Base-by-base conservation (phyloP, 2,113 vertebrate genomes). In the Scytalopus superciliaris region DNA sequence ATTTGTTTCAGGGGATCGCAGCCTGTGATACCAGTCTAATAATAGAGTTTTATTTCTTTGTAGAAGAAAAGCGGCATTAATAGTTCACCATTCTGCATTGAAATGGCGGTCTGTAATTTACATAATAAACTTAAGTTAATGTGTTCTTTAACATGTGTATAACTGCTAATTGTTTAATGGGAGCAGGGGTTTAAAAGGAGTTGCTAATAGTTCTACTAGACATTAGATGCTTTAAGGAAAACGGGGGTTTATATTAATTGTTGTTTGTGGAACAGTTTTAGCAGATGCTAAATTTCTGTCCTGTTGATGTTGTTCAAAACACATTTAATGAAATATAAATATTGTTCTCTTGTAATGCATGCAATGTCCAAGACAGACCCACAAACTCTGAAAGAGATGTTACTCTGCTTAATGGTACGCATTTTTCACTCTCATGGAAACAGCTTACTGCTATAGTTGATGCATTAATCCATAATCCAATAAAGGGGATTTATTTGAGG, bases 381-480 rank as follows among this genome's bases (percentile, higher is more conserved):
- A 81, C 19, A 59, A 67, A 60, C 42, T 84, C 31, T 10, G 63
- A 70, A 55, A 23, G n/a, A 75, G 53, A 85, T 92, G 59, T 77
- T 81, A 27, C 35, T 70, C 39, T 63, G 42, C 76, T 86, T 93
- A 67, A 68, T 86, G 33, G 30, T 92, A 60, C 35, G 28, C 89
- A 49, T 92, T 93, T 86, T 87, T 95, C 68, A 67, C 56, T 78
- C 72, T 93, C 60, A 52, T 44, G 80, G 83, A 84, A 97, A 91
- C 60, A 68, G 84, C 60, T 94, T 93, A 87, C 86, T 90, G 93
- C 89, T 95, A 75, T 92, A 94, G 89, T 93, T 94, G 89, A 73
- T 64, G 64, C 91, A 72, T 89, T 95, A 96, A 96, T 95, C 96
- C 93, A 25, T 97, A 96, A 97, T 97, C 94, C 95, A 95, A 92